Evolutionary conservation across 2,888 invertebrate genomes (phyloP).

Genomic region (Polydesmus complanatus): DNA sequence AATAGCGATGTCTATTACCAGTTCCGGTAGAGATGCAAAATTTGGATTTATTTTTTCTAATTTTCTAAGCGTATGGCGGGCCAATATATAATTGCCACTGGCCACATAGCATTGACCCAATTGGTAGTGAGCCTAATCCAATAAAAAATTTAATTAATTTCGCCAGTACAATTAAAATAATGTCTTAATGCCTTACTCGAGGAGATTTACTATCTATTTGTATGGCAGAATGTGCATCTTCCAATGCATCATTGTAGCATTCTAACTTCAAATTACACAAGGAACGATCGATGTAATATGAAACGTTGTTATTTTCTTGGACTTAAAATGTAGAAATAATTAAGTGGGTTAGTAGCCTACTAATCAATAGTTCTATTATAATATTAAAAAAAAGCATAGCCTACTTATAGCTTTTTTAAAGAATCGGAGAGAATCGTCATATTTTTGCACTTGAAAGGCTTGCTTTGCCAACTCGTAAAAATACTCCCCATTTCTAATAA

Average conservation of each 20-base stretch:
- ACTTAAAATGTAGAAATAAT: too few species aligned
- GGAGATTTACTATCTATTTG: background rate
- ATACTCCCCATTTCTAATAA: background rate
- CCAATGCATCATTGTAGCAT: background rate
- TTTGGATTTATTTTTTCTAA: background rate
- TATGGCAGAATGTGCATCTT: background rate
- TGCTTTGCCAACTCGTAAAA: background rate
- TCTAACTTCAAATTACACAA: background rate
- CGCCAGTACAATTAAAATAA: background rate
- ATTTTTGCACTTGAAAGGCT: background rate
- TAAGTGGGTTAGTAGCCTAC: too few species aligned
- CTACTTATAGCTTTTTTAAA: background rate
- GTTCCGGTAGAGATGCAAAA: background rate
- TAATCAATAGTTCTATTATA: too few species aligned
- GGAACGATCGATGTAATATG: background rate
- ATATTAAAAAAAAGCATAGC: background rate
- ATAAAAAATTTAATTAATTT: background rate
- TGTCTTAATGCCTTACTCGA: background rate
- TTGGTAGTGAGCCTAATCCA: background rate
- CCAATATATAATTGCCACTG: background rate
- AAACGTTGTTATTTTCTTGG: background rate
- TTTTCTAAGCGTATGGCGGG: background rate
- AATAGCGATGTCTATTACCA: background rate
- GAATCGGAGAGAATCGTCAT: background rate
- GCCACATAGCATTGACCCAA: background rate